Percentiles rank a stretch among this genome's conserved stretches.
These are phyloP conservation scores for Pandion haliaetus DNA, from an alignment of 2,113 vertebrate species.

Conservation along the genomic window DNA sequence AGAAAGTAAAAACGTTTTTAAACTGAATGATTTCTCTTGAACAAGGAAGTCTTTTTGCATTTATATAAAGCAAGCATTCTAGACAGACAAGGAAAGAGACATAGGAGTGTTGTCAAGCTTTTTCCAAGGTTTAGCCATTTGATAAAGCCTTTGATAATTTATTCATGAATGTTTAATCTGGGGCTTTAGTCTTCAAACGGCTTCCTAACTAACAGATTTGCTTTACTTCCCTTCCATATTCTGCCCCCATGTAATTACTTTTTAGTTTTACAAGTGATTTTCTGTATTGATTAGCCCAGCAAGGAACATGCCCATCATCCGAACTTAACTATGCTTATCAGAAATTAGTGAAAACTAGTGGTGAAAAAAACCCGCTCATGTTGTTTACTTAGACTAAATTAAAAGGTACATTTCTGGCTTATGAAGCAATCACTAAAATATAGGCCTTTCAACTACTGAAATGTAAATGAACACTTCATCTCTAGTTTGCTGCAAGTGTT, in stretches of 20 bases:
- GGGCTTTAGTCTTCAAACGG: constrained; percentile 49
- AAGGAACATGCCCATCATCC: constrained; percentile 31
- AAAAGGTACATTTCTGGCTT: constrained; percentile 36
- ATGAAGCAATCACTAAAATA: not conserved
- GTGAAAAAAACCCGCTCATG: not conserved
- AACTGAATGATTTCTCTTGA: constrained; percentile 5
- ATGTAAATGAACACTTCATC: constrained; percentile 10
- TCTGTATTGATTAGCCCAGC: constrained; percentile 28
- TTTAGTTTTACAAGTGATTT: constrained; percentile 23
- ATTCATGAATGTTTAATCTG: constrained; percentile 62
- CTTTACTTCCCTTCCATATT: constrained; percentile 41
- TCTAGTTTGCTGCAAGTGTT: not conserved
- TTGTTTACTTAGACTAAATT: constrained; percentile 40
- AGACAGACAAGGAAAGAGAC: not conserved
- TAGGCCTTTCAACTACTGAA: constrained; percentile 19
- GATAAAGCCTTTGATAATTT: constrained; percentile 62
- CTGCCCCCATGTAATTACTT: not conserved
- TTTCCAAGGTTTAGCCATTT: constrained; percentile 24
- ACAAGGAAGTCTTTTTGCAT: constrained; percentile 20
- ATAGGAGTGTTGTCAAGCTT: not conserved
- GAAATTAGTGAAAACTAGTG: constrained; percentile 4
- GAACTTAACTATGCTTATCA: constrained; percentile 11
- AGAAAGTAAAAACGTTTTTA: constrained; percentile 6
- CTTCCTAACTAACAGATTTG: constrained; percentile 36
- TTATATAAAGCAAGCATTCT: not conserved